Conservation (phyloP, 2,888 invertebrate genomes). For the Andrena praecox region DNA sequence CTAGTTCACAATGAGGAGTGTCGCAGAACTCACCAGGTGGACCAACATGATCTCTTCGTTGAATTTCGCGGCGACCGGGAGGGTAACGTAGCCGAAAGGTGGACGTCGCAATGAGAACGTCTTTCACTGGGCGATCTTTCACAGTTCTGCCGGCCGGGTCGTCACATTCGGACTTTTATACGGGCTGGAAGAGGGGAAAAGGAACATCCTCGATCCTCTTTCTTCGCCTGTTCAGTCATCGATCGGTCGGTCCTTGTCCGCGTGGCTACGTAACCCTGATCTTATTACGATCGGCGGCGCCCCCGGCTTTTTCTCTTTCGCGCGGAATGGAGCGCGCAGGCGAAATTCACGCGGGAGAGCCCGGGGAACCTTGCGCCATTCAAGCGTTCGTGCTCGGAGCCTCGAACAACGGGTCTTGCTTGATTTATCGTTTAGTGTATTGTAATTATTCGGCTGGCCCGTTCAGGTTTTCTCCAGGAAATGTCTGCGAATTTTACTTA, state of each 20-base stretch:
- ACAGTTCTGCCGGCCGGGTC: slow-evolving; percentile 74
- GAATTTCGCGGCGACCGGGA: slow-evolving; percentile 37
- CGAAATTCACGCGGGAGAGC: slow-evolving; percentile 30
- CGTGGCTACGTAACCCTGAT: slow-evolving; percentile 56
- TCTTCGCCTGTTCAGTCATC: slow-evolving; percentile 43
- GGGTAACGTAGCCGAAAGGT: slow-evolving; percentile 31
- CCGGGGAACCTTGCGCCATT: slow-evolving; percentile 19
- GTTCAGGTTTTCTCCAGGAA: not conserved
- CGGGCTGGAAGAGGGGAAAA: slow-evolving; percentile 54
- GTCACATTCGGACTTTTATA: slow-evolving; percentile 76
- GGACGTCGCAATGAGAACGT: slow-evolving; percentile 53
- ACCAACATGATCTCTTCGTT: slow-evolving; percentile 47
- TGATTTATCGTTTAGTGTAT: slow-evolving; percentile 11
- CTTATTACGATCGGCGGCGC: slow-evolving; percentile 49
- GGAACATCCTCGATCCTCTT: slow-evolving; percentile 58
- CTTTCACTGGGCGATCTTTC: slow-evolving; percentile 73
- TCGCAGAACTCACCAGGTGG: slow-evolving; percentile 54
- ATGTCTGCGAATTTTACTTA: not conserved
- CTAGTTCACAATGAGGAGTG: not conserved
- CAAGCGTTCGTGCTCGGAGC: not conserved
- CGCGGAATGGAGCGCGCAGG: not conserved
- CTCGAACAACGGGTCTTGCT: not conserved
- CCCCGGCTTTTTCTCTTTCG: not conserved
- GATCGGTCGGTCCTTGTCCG: slow-evolving; percentile 67
- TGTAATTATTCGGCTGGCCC: slow-evolving; percentile 10